Percentiles rank a stretch among this genome's conserved stretches.
phyloP scores from a whole-genome alignment of 2,797 vertebrate species.

The Hemitrygon akajei region DNA sequence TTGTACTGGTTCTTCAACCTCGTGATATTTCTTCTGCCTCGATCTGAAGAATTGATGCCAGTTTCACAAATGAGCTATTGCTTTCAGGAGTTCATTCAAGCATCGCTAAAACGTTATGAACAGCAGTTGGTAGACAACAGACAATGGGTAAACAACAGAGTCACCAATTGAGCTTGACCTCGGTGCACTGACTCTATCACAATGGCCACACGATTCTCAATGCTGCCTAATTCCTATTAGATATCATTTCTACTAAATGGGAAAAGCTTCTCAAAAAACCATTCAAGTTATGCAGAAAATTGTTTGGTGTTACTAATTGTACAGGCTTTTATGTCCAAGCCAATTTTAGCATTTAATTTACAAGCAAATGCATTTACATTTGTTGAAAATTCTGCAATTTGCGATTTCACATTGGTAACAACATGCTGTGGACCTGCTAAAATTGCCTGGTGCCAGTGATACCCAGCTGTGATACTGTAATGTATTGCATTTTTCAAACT shows the following conservation, averaged over 20 bases:
- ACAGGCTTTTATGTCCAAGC: not conserved
- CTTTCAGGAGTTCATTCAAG: not conserved
- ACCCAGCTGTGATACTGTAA: conserved; percentile 23
- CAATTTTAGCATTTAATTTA: not conserved
- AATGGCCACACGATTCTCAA: not conserved
- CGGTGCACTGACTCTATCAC: not conserved
- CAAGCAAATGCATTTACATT: not conserved
- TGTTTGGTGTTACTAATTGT: not conserved
- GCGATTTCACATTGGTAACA: conserved; percentile 3
- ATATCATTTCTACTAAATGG: not conserved
- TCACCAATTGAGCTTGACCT: not conserved
- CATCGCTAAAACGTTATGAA: not conserved
- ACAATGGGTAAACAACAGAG: not conserved
- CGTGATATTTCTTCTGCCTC: not conserved
- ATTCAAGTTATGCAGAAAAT: not conserved
- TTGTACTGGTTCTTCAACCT: not conserved
- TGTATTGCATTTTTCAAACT: conserved; percentile 20
- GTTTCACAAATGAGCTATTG: not conserved
- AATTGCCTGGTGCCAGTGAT: not conserved
- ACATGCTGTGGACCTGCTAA: not conserved
- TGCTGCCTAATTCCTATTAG: too few relatives aligned
- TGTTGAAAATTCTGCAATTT: conserved; percentile 1
- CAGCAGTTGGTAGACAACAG: not conserved
- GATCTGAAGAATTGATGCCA: not conserved
- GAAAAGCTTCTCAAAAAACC: not conserved